Evolutionary conservation across 2,888 invertebrate genomes (phyloP).

Genomic region (Ophonus ardosiacus): DNA sequence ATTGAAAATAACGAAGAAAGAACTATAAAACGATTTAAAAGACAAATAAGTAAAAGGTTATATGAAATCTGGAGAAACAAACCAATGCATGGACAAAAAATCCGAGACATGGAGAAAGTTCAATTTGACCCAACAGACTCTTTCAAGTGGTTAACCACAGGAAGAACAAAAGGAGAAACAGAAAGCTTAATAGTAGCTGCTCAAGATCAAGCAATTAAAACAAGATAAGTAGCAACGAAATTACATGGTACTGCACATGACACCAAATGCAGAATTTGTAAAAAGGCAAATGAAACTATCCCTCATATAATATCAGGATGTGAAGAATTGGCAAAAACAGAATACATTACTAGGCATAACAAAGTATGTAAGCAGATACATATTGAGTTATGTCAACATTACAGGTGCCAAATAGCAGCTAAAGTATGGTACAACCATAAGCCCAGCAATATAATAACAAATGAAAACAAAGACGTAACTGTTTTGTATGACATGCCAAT

Average conservation of each 20-base stretch:
- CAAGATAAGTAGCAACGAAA: conserved; percentile 59
- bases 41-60: too few relatives aligned
- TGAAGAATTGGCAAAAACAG: conserved; percentile 40
- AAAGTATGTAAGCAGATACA: conserved; percentile 63
- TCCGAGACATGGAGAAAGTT: too few relatives aligned
- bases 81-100: too few relatives aligned
- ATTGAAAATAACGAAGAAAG: too few relatives aligned
- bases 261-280: conserved; percentile 65
- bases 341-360: conserved; percentile 65
- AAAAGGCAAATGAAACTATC: too few relatives aligned
- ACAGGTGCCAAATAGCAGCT: neutral
- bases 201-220: conserved; percentile 64
- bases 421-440: conserved; percentile 3
- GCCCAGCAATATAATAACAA: neutral
- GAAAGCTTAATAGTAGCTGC: conserved; percentile 64
- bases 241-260: conserved; percentile 48
- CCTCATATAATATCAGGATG: conserved; percentile 64
- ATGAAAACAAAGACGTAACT: too few relatives aligned
- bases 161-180: too few relatives aligned
- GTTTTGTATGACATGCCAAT: too few relatives aligned
- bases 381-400: conserved; percentile 61
- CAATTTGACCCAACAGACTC: too few relatives aligned
- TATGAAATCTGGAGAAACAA: too few relatives aligned
- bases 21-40: too few relatives aligned
- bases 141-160: too few relatives aligned